Percentiles rank a stretch among this genome's conserved stretches.
These are phyloP conservation scores for Thaumetopoea pityocampa DNA, from an alignment of 1,140 invertebrate species.

Conservation along the genomic window DNA sequence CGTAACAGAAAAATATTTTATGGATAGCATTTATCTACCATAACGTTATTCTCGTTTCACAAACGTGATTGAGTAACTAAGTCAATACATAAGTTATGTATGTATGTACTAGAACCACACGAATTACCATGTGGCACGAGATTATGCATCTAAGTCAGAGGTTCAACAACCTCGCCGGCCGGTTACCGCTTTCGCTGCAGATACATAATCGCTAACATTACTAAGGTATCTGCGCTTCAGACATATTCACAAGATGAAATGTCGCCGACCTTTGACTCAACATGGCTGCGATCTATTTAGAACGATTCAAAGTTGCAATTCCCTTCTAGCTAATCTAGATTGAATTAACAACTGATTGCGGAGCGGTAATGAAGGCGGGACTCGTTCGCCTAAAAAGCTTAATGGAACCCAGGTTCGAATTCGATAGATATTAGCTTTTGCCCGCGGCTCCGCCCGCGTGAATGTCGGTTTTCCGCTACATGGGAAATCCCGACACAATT, in stretches of 20 bases:
- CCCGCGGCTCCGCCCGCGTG: no score
- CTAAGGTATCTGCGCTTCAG: constrained; percentile 15
- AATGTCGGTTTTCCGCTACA: no score
- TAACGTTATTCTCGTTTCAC: no score
- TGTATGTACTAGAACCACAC: constrained; percentile 43
- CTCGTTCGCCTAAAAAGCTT: no score
- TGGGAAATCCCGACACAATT: no score
- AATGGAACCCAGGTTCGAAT: no score
- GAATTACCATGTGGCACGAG: constrained; percentile 27
- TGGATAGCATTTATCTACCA: no score
- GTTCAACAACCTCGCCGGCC: constrained; percentile 35
- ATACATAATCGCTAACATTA: constrained; percentile 26
- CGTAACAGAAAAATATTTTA: no score
- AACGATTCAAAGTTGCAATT: neutral
- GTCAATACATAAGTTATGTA: constrained; percentile 12
- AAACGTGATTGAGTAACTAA: no score
- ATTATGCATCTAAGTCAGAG: constrained; percentile 38
- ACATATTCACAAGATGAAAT: constrained; percentile 18
- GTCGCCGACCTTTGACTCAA: constrained; percentile 28
- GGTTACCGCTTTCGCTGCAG: constrained; percentile 48
- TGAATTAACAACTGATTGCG: no score
- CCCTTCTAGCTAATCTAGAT: constrained; percentile 4
- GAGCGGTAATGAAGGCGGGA: no score
- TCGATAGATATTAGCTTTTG: no score
- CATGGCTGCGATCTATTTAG: constrained; percentile 1